Evolutionary conservation across 2,888 invertebrate genomes (phyloP).

Genomic region (Stenolophus ochropezus): DNA sequence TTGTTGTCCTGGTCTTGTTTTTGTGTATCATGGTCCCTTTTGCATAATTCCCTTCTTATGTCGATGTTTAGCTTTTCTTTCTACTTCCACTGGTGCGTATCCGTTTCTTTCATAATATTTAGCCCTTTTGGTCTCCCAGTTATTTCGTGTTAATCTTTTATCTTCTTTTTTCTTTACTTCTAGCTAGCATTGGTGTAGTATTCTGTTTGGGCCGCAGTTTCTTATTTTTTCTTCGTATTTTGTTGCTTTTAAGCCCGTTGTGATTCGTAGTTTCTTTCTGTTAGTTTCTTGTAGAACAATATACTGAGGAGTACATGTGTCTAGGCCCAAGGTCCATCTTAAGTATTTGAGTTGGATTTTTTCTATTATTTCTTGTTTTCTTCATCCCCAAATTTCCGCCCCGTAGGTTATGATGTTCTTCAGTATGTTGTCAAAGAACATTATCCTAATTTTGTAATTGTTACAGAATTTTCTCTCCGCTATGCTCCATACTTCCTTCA

Average conservation of each 20-base stretch:
- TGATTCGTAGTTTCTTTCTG: constrained; percentile 30
- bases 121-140: neutral
- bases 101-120: constrained; percentile 9
- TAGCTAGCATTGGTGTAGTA: neutral
- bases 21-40: neutral
- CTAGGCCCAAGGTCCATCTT: constrained; percentile 52
- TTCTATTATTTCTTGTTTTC: constrained; percentile 8
- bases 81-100: neutral
- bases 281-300: constrained; percentile 49
- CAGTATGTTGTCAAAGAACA: constrained; percentile 26
- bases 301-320: neutral
- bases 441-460: constrained; percentile 8
- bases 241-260: neutral
- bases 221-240: constrained; percentile 17
- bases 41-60: neutral
- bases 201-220: neutral
- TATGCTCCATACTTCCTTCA: constrained; percentile 42
- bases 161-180: constrained; percentile 4
- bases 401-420: constrained; percentile 44
- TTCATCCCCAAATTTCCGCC: constrained; percentile 4
- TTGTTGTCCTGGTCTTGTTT: constrained; percentile 19
- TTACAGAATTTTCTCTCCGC: constrained; percentile 41
- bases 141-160: neutral
- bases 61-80: neutral
- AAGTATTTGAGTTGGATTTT: constrained; percentile 16